Base-by-base conservation (phyloP, 1,140 invertebrate genomes). In the Centruroides sculpturatus region DNA sequence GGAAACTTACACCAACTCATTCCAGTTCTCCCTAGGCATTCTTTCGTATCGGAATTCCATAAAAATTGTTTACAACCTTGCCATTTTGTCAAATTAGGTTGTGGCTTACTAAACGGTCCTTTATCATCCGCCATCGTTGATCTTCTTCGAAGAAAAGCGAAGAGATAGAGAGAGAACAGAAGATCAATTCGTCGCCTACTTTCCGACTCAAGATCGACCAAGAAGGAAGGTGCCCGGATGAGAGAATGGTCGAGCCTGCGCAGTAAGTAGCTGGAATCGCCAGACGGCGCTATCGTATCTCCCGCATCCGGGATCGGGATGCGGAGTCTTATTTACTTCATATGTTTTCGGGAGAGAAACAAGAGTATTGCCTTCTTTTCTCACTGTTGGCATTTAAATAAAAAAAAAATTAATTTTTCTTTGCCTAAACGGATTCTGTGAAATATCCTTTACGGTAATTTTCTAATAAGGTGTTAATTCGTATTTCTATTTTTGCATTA, bases 41-140 rank as follows among this genome's bases (percentile, higher is more conserved):
- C 85, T 69, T 84, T 83, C 59, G 86, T 91, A 76, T 91, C 86
- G 62, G 85, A 83, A 78, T 93, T 90, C 82, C 85, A 93, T 60
- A 92, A 70, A 77, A 92, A 92, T 68, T 81, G 77, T 72, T 77
- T 83, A 77, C 92, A 87, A 66, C 83, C 80, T 74, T 90, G 85
- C 87, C 87, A 89, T 81, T 84, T 85, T 3, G 59, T 60, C 53
- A 49, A 8, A 53, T 62, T 60, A 47, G 51, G 57, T 7, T 59
- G 47, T 1, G 56, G 36, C 56, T 64, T 64, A 55, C 59, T 61
- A 52, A 56, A 49, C 13, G 35, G 56, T 59, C 52, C 57, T 35
- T 59, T 57, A 56, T 64, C 61, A 56, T 64, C 60, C 52, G 56
- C 63, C 63, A 64, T 64, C 41, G 41, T 8, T 41, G 41, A 41